phyloP scores from a whole-genome alignment of 2,888 invertebrate genomes.

The Argyra leucocephala region DNA sequence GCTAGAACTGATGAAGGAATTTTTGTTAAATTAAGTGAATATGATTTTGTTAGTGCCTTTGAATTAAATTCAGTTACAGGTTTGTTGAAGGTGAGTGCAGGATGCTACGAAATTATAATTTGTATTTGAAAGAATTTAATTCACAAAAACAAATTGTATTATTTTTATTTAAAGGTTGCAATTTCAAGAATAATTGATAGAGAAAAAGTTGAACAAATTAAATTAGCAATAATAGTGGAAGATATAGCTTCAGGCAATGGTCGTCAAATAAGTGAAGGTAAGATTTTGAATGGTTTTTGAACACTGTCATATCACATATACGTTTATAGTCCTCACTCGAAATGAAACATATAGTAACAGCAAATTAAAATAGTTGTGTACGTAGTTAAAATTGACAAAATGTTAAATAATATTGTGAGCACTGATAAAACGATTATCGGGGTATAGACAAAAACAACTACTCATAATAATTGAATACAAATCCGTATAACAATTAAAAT shows the following conservation, averaged over 20 bases:
- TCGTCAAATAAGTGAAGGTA: conserved; percentile 63
- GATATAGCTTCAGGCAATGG: conserved; percentile 74
- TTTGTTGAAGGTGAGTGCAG: conserved; percentile 52
- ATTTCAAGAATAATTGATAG: conserved; percentile 63
- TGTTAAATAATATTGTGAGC: too few relatives aligned
- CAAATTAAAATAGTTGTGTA: too few relatives aligned
- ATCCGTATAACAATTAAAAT: too few relatives aligned
- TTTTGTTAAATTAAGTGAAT: conserved; percentile 58
- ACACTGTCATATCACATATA: conserved; percentile 5
- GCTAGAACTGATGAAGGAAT: conserved; percentile 75
- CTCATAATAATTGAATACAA: too few relatives aligned
- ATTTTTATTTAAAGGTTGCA: conserved; percentile 34
- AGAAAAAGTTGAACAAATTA: conserved; percentile 71
- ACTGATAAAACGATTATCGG: too few relatives aligned
- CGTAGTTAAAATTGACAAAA: too few relatives aligned
- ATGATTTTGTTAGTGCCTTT: conserved; percentile 64
- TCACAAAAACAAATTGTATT: too few relatives aligned
- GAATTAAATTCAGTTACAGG: conserved; percentile 71
- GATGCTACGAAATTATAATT: conserved; percentile 23
- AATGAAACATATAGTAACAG: too few relatives aligned
- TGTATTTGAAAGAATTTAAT: neutral
- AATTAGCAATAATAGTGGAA: conserved; percentile 66
- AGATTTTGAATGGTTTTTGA: conserved; percentile 16
- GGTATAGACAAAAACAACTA: too few relatives aligned
- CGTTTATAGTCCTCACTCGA: too few relatives aligned